Base-by-base conservation (phyloP, 2,888 invertebrate species). In the Ophonus ardosiacus region DNA sequence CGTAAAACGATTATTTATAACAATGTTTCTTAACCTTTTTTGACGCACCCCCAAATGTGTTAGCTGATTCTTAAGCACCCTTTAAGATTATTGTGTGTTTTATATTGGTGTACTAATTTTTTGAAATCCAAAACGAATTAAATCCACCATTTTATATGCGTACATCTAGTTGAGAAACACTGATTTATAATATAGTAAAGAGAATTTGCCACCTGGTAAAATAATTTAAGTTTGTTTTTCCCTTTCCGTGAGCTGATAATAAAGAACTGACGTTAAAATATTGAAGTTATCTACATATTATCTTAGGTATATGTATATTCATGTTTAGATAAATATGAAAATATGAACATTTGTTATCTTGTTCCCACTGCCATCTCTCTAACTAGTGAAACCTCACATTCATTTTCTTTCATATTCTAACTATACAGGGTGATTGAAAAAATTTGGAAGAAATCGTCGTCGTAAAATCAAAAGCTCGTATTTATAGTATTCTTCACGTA, bases 271-370 rank as follows among this genome's bases (percentile, higher is more conserved):
- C 74, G 51, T 74, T 74, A 21, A 74, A 74, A 74, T 51, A 74
- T 74, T 74, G 74, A 74, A 43, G 43, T 43, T 74, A 74, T 74
- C 51, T 74, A n/a, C n/a, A n/a, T n/a, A 51, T 74, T 74, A 74
- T 74, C 43, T 15, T 74, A 74, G 15, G 65, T 65, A 31, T 63
- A 63, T 65, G 13, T 63, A 63, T 63, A 63, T 63, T 63, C 63
- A 63, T 63, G 63, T 68, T 68, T 51, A 43, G 24, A 51, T 43
- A 51, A 51, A 74, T 43, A 21, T 71, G 74, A 21, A 74, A 74
- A 74, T 74, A 74, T 74, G 51, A 74, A 15, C 74, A 51, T 74
- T 51, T 74, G 51, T 74, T 68, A 63, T 31, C 24, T 38, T 68
- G n/a, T 68, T 68, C 68, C 0, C n/a, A 68, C 68, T 15, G 59